These are phyloP conservation scores for Eucidaris tribuloides DNA, from an alignment of 35 echinoderm and acorn worm genomes.

Conservation along the genomic window DNA sequence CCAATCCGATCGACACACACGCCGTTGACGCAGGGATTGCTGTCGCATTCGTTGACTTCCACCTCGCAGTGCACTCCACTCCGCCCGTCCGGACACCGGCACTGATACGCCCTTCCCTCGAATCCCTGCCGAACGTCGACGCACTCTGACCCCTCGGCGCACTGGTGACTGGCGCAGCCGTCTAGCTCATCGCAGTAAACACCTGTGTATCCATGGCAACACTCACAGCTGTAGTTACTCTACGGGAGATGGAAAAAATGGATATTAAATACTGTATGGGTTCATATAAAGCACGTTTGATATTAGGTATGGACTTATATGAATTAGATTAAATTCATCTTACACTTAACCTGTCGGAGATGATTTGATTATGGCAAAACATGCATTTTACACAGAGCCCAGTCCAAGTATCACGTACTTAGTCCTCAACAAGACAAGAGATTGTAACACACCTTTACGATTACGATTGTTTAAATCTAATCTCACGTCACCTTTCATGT, in stretches of 20 bases:
- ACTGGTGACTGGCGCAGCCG: slow-evolving; percentile 66
- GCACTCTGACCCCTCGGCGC: slow-evolving; percentile 62
- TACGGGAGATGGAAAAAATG: slow-evolving; percentile 16
- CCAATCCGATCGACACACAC: slow-evolving; percentile 69
- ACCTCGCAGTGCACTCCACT: slow-evolving; percentile 73
- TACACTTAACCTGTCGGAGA: too few species aligned
- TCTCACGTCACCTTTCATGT: too few species aligned
- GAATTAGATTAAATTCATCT: too few species aligned
- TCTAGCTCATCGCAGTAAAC: slow-evolving; percentile 68
- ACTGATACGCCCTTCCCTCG: slow-evolving; percentile 57
- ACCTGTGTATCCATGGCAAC: slow-evolving; percentile 68
- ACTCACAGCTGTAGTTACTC: slow-evolving; percentile 65
- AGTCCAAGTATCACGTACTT: too few species aligned
- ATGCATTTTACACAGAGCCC: too few species aligned
- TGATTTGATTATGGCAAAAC: too few species aligned
- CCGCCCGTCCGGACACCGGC: slow-evolving; percentile 74
- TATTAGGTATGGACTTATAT: too few species aligned
- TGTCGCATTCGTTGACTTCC: slow-evolving; percentile 83
- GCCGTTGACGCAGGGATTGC: slow-evolving; percentile 73
- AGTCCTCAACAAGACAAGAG: too few species aligned
- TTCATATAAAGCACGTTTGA: too few species aligned
- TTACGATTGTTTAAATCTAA: too few species aligned
- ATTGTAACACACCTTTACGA: too few species aligned
- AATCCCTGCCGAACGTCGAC: slow-evolving; percentile 84
- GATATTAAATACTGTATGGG: slow-evolving; percentile 5